Percentiles rank a stretch among this genome's conserved stretches.
Conservation (phyloP, 1,140 invertebrate species). For the Armadillidium nasatum region DNA sequence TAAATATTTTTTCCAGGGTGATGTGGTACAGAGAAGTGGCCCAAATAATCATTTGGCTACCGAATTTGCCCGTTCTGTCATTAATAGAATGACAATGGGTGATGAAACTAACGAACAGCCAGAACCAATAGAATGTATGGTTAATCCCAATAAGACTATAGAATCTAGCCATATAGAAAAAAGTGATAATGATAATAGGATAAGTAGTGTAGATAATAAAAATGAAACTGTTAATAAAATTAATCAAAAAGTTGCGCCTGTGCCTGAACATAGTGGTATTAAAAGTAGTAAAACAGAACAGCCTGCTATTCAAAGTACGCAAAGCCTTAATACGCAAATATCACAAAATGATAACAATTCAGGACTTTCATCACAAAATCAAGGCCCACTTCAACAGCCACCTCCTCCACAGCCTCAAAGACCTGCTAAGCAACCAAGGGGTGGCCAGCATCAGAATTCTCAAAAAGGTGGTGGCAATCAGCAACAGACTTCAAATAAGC, state of each 20-base stretch:
- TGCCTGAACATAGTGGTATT: neutral
- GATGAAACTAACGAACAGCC: neutral
- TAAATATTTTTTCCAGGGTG: too few relatives aligned
- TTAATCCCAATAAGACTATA: neutral
- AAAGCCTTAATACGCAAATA: neutral
- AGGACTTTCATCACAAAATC: too few relatives aligned
- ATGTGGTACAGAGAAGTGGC: too few relatives aligned
- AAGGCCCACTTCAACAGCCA: neutral
- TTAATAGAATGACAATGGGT: too few relatives aligned
- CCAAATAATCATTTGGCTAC: too few relatives aligned
- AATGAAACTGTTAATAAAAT: constrained; percentile 9
- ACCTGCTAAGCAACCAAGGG: neutral
- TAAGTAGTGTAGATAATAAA: constrained; percentile 12
- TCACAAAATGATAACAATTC: too few relatives aligned
- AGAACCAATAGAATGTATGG: neutral
- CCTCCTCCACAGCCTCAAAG: neutral
- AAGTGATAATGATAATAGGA: neutral
- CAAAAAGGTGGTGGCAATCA: neutral
- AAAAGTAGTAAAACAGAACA: neutral
- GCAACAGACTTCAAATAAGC: neutral
- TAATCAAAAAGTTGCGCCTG: neutral
- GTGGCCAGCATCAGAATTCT: neutral
- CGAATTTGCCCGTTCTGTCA: too few relatives aligned
- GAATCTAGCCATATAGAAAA: neutral
- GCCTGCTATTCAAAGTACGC: neutral